These are phyloP conservation scores for Fulica atra DNA, from an alignment of 2,113 vertebrate genomes.

Conservation along the genomic window DNA sequence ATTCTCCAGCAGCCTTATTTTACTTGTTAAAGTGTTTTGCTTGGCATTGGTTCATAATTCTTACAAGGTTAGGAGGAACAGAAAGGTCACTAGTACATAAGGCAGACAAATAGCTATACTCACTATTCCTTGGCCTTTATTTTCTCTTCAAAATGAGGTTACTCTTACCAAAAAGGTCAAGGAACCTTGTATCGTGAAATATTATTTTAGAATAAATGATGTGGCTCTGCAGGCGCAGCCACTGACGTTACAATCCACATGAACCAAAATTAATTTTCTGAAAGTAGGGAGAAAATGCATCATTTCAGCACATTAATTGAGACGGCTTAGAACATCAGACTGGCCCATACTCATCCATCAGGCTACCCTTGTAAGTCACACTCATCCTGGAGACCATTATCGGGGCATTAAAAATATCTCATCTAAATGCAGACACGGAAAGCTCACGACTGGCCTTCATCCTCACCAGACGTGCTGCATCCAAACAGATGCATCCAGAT, in stretches of 20 bases:
- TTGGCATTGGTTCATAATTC: not conserved
- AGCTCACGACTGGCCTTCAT: not conserved
- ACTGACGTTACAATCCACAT: slow-evolving; percentile 13
- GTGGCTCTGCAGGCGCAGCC: slow-evolving; percentile 49
- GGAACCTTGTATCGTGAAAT: slow-evolving; percentile 9
- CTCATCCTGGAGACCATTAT: not conserved
- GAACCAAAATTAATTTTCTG: slow-evolving; percentile 50
- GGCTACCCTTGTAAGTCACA: not conserved
- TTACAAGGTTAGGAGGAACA: slow-evolving; percentile 9
- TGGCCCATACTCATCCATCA: not conserved
- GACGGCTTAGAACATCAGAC: not conserved
- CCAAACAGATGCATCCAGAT: not conserved
- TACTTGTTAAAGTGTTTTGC: not conserved
- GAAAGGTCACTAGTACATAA: slow-evolving; percentile 13
- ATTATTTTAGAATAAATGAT: slow-evolving; percentile 46
- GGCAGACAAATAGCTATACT: slow-evolving; percentile 40
- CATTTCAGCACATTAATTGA: slow-evolving; percentile 26
- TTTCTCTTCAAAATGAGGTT: slow-evolving; percentile 62
- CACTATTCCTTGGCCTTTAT: slow-evolving; percentile 44
- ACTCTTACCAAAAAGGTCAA: slow-evolving; percentile 56
- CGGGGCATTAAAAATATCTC: not conserved
- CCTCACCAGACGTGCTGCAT: not conserved
- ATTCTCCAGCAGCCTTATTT: not conserved
- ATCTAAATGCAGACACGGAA: not conserved
- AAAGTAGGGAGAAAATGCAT: slow-evolving; percentile 48